These are phyloP conservation scores for Eulemur albifrons DNA, from an alignment of 2,797 vertebrate species.

Conservation along the genomic window DNA sequence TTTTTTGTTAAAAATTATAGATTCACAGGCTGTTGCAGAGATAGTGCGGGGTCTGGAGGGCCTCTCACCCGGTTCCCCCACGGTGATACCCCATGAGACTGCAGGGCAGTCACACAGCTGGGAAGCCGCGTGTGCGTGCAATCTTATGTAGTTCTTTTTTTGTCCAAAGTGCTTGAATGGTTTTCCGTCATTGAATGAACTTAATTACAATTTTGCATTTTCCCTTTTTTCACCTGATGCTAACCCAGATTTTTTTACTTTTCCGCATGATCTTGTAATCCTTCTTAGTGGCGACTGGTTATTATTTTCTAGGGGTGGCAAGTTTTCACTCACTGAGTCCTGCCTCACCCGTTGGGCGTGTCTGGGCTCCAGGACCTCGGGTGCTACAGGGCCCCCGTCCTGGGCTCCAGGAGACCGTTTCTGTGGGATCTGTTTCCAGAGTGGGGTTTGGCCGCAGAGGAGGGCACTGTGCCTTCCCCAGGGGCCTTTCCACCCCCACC, in stretches of 20 bases:
- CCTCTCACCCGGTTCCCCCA: background rate
- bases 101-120: background rate
- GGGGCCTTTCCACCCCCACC: rapidly evolving
- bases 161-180: background rate
- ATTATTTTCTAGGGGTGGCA: background rate
- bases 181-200: background rate
- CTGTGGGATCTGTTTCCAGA: background rate
- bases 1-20: background rate
- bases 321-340: background rate
- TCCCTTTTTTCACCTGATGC: rapidly evolving
- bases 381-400: rapidly evolving
- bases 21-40: background rate
- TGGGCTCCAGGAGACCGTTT: background rate
- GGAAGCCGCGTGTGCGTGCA: background rate
- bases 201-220: background rate
- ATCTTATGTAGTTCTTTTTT: background rate
- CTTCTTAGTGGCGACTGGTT: background rate
- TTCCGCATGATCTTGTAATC: rapidly evolving
- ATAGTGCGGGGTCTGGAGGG: no score
- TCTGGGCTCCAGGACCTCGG: background rate
- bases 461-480: rapidly evolving
- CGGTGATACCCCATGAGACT: rapidly evolving
- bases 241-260: rapidly evolving
- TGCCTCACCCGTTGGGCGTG: rapidly evolving
- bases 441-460: no score